phyloP scores from a whole-genome alignment of 2,888 invertebrate species.

The Frankliniella intonsa region DNA sequence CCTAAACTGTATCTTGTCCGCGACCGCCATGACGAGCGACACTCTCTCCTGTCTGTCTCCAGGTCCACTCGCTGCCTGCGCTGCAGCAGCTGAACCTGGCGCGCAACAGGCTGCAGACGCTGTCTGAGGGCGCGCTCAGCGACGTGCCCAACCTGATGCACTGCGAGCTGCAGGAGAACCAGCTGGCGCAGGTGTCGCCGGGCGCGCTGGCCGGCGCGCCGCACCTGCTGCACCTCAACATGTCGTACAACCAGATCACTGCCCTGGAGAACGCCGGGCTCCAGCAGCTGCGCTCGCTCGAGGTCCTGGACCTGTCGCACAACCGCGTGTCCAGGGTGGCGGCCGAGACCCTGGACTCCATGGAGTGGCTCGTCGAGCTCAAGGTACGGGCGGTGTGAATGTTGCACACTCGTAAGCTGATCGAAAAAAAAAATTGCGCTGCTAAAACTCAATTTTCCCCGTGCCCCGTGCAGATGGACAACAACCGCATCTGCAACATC shows the following conservation, averaged over 20 bases:
- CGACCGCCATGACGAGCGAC: too few species aligned
- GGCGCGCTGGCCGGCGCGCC: constrained; percentile 74
- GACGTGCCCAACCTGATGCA: constrained; percentile 69
- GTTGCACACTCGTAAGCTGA: neutral
- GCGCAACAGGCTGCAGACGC: constrained; percentile 44
- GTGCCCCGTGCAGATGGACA: constrained; percentile 57
- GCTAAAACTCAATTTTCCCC: neutral
- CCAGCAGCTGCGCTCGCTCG: constrained; percentile 67
- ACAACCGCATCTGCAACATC: constrained; percentile 75
- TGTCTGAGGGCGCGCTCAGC: constrained; percentile 70
- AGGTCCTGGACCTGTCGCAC: constrained; percentile 78
- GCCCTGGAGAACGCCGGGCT: constrained; percentile 71
- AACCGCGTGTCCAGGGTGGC: constrained; percentile 66
- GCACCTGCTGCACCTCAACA: constrained; percentile 72
- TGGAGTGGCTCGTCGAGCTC: constrained; percentile 83
- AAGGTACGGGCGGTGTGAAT: constrained; percentile 49
- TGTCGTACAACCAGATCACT: constrained; percentile 74
- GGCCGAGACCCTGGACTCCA: constrained; percentile 61
- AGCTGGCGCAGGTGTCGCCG: constrained; percentile 64
- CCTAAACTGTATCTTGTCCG: too few species aligned
- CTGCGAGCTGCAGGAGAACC: constrained; percentile 76
- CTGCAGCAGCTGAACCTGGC: constrained; percentile 42
- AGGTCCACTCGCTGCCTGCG: constrained; percentile 40
- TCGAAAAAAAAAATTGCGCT: neutral
- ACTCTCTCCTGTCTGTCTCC: neutral